phyloP scores from a whole-genome alignment of 2,888 invertebrate genomes.

The Himalopsyche kuldschensis region DNA sequence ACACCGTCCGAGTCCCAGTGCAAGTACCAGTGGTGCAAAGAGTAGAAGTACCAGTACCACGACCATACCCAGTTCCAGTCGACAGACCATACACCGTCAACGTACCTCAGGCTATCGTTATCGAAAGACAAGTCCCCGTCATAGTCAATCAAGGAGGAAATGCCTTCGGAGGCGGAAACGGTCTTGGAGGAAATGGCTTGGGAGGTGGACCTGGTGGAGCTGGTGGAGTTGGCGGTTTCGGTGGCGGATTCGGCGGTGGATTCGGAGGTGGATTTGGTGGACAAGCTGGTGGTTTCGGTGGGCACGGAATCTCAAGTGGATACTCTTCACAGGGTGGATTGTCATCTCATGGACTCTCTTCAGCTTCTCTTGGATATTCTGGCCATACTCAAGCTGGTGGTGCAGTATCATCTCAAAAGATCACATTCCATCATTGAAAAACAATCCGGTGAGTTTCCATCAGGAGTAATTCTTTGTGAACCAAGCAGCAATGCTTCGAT shows the following conservation, averaged over 20 bases:
- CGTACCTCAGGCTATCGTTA: conserved; percentile 43
- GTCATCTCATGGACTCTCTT: not conserved
- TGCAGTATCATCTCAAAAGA: conserved; percentile 14
- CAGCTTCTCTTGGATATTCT: not conserved
- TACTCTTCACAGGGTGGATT: not conserved
- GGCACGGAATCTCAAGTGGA: not conserved
- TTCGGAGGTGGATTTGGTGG: not conserved
- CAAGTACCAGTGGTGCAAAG: conserved; percentile 31
- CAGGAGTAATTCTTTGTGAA: too few species aligned
- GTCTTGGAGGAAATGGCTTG: not conserved
- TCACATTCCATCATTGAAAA: not conserved
- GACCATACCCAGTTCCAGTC: conserved; percentile 57
- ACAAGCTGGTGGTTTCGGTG: not conserved
- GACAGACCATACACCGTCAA: conserved; percentile 56
- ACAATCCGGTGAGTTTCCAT: not conserved
- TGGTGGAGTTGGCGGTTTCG: not conserved
- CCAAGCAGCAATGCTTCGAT: too few species aligned
- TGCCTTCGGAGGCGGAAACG: not conserved
- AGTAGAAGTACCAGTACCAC: conserved; percentile 40
- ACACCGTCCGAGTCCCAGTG: conserved; percentile 34
- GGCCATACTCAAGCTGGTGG: not conserved
- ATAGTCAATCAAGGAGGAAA: not conserved
- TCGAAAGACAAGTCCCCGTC: conserved; percentile 56
- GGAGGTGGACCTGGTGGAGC: conserved; percentile 2
- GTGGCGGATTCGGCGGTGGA: not conserved